phyloP scores from a whole-genome alignment of 1,140 invertebrate genomes.

The Argopecten irradians region DNA sequence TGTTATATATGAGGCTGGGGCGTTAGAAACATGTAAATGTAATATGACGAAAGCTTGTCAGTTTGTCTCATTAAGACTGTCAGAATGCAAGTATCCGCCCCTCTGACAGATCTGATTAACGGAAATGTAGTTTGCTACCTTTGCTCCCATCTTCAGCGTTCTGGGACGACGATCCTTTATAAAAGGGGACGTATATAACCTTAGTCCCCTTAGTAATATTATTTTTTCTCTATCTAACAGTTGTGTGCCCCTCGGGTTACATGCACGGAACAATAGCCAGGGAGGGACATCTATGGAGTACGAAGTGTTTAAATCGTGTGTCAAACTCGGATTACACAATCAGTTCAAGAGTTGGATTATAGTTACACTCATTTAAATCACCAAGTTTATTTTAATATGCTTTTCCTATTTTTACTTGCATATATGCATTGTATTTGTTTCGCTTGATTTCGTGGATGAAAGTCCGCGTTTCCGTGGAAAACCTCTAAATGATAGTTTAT shows the following conservation, averaged over 20 bases:
- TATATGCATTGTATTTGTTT: too few relatives aligned
- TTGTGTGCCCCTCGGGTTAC: background rate
- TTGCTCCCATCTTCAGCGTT: background rate
- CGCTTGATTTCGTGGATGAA: too few relatives aligned
- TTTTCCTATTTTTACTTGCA: too few relatives aligned
- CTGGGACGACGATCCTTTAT: background rate
- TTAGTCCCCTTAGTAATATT: background rate
- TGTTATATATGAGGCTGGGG: background rate
- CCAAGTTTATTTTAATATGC: background rate
- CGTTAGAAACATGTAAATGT: slow-evolving; percentile 10
- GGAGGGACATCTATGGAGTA: background rate
- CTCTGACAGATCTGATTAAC: background rate
- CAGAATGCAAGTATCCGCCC: background rate
- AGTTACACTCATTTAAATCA: background rate
- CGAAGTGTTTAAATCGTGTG: background rate
- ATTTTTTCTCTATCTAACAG: background rate
- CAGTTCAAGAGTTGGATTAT: background rate
- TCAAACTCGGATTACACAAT: background rate
- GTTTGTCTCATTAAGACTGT: background rate
- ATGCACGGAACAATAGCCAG: background rate
- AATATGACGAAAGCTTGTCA: slow-evolving; percentile 2
- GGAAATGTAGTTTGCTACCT: slow-evolving; percentile 3
- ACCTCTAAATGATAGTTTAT: too few relatives aligned
- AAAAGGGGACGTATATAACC: background rate
- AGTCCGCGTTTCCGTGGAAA: too few relatives aligned